Conservation (phyloP, 2,113 vertebrate genomes). For the Coptodon rendalli region DNA sequence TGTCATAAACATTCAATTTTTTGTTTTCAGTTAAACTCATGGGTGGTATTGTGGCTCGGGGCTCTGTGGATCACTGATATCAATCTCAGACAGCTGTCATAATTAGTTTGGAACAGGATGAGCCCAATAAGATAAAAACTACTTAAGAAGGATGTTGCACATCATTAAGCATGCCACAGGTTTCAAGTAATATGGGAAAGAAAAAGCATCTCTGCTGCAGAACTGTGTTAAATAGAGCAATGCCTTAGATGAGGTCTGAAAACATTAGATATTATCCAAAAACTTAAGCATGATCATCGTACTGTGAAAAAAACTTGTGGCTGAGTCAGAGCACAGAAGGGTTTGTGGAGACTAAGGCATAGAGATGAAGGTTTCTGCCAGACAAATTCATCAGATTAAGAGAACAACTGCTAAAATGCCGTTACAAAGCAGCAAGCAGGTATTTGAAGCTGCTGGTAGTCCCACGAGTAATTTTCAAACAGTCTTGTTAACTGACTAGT, state of each 20-base stretch:
- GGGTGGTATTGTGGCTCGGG: fast-evolving
- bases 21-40: neutral
- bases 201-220: neutral
- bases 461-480: neutral
- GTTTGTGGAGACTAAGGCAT: fast-evolving
- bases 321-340: neutral
- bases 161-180: neutral
- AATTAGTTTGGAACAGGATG: neutral
- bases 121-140: neutral
- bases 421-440: neutral
- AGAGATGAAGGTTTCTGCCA: neutral
- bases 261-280: neutral
- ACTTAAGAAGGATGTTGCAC: neutral
- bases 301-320: neutral
- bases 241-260: neutral
- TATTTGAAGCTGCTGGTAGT: neutral
- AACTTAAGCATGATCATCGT: neutral
- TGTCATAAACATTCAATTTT: neutral
- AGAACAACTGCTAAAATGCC: neutral
- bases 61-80: neutral
- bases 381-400: neutral
- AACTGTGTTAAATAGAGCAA: neutral
- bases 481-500: neutral
- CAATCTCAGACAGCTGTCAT: neutral
- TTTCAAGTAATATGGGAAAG: neutral